These are phyloP conservation scores for Vulpes vulpes DNA, from an alignment of 2,113 vertebrate genomes.

Conservation along the genomic window DNA sequence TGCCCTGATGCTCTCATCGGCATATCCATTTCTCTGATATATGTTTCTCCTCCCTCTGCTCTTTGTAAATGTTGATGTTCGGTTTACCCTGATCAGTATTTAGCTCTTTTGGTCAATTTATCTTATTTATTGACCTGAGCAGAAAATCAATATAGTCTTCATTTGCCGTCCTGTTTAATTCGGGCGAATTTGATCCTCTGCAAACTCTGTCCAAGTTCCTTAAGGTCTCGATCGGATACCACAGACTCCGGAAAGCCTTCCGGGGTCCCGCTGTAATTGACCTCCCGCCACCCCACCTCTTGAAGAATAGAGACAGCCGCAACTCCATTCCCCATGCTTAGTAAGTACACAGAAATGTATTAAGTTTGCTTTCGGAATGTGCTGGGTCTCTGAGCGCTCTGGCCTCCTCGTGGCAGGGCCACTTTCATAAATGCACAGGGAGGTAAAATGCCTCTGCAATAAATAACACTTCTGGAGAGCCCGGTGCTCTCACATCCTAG, in stretches of 20 bases:
- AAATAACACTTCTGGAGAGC: conserved; percentile 2
- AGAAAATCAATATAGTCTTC: conserved; percentile 87
- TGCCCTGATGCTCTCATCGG: neutral
- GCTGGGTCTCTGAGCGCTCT: neutral
- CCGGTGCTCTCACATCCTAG: neutral
- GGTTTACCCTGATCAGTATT: conserved; percentile 69
- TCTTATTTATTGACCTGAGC: conserved; percentile 87
- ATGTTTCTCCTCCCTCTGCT: conserved; percentile 63
- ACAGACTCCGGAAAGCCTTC: neutral
- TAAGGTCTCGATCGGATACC: neutral
- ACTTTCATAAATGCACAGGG: neutral
- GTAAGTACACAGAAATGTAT: neutral
- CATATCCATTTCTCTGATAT: conserved; percentile 72
- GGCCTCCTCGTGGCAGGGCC: neutral
- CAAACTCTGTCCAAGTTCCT: conserved; percentile 9
- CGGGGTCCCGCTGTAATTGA: neutral
- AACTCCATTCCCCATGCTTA: neutral
- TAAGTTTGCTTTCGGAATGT: conserved; percentile 11
- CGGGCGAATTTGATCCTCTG: conserved; percentile 68
- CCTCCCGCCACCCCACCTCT: neutral
- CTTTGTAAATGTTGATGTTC: conserved; percentile 82
- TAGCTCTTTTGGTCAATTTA: conserved; percentile 81
- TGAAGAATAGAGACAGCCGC: neutral
- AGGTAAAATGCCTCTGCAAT: neutral
- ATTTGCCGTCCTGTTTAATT: conserved; percentile 84